Base-by-base conservation (phyloP, 1,140 invertebrate species). In the Drosophila rufa region DNA sequence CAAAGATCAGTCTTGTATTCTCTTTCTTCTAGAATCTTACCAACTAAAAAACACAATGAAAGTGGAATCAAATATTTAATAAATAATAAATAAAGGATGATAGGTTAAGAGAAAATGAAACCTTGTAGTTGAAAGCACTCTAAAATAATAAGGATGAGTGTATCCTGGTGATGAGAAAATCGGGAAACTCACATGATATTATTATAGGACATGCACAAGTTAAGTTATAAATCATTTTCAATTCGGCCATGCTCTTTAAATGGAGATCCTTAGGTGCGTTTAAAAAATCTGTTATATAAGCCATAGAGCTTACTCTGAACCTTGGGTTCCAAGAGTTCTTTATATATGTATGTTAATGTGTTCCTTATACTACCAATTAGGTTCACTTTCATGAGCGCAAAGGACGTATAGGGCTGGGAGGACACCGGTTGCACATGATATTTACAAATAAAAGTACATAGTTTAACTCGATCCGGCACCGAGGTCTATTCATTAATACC, bases 111-210 rank as follows among this genome's bases (percentile, higher is more conserved):
- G 9, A 45, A 51, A 30, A 27, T 38, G 14, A 53, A 14, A 12
- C 33, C 67, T 40, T 67, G 61, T 55, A 53, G 67, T 70, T 46
- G 40, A 46, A 53, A 12, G 19, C 22, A 27, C 42, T 30, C 1
- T 17, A 12, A 33, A 17, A 33, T 57, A 11, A 19, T 12, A 56
- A 2, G 3, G 14, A 2, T 38, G 11, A 2, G 25, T 27, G 9
- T 11, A 4, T 27, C 14, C 25, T 7, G 15, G 4, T n/a, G 3
- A 50, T 9, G 12, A 3, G 2, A 1, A 0, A 17, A 50, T n/a
- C 25, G 3, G 36, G 11, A 38, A 12, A 38, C 12, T 38, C 36
- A 4, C 36, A 14, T 11, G 4, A 38, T 5, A 14, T 38, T 4
- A 36, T 38, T 38, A 33, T 14, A 15, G 1, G 3, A n/a, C 53